Evolutionary conservation across 1,140 invertebrate genomes (phyloP), one percentile per base, ranked within the genome.

Genomic region (Pygmarrhopalites habei): DNA sequence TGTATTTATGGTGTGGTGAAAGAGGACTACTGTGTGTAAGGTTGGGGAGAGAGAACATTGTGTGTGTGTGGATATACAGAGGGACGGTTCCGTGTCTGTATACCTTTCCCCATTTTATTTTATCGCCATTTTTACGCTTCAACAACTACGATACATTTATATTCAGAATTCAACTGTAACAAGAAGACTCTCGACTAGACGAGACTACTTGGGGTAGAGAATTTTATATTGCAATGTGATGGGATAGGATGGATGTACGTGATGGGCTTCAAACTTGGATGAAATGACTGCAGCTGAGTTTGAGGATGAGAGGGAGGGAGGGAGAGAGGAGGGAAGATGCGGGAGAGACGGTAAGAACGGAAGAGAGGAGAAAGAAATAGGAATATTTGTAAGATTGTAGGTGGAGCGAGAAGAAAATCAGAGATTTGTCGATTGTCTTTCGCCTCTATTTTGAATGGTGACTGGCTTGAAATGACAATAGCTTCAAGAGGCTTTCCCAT

Each of bases 91-190:
- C 15, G 15, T 35, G 5, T 35, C 32, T 15, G 21, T 43, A 21
- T 44, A 43, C 47, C 35, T 64, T 64, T 59, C 46, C 44, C 56
- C 47, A 52, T 58, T 58, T 32, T 46, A 64, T 64, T 59, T 64
- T 46, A 56, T 57, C 43, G 39, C 32, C 19, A 32, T 51, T 46
- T 49, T 46, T 47, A 47, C 55, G 49, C 46, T 47, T 41, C 21
- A 41, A 15, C 29, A 23, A 56, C 4, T 32, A 12, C 30, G 30
- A 56, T 26, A 52, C 25, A 26, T 52, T 52, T 52, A 52, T 52
- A 52, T 52, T 52, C 49, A 52, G 25, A 52, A 26, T 52, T 52
- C n/a, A 5, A 25, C 44, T 7, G 44, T 5, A n/a, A n/a, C n/a
- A n/a, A n/a, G n/a, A n/a, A n/a, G n/a, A n/a, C n/a, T n/a, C n/a